Conservation (phyloP, 2,797 vertebrate species). For the Thamnophis elegans region DNA sequence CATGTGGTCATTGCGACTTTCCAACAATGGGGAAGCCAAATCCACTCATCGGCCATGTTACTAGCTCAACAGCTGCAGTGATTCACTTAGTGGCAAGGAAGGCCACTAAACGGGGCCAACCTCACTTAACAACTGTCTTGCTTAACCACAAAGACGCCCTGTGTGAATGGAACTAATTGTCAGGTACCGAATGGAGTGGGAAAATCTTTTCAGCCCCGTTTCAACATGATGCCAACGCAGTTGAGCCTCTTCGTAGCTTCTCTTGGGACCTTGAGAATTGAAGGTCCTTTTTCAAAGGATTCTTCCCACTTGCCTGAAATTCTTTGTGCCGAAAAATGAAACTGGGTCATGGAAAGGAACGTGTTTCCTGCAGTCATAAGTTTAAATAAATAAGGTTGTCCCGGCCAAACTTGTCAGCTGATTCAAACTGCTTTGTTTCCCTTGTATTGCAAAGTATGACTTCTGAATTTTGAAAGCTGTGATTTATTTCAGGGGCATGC, state of each 20-base stretch:
- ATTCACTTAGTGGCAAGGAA: background rate
- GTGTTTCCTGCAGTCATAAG: background rate
- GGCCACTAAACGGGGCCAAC: no score
- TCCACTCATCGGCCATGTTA: no score
- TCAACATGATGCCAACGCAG: accelerated
- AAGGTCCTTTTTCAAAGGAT: background rate
- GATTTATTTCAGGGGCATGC: background rate
- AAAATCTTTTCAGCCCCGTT: no score
- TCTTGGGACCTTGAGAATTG: background rate
- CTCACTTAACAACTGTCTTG: no score
- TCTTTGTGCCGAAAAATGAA: background rate
- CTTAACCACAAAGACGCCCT: background rate
- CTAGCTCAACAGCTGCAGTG: no score
- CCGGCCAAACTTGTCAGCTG: background rate
- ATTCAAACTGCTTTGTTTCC: background rate
- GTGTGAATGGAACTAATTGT: background rate
- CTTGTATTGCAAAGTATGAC: background rate
- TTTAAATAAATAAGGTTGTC: background rate
- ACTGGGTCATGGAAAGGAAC: background rate
- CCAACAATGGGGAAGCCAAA: no score
- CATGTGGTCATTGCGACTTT: no score
- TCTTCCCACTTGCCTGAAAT: background rate
- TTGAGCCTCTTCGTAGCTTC: background rate
- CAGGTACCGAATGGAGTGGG: no score
- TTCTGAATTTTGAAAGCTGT: background rate